phyloP scores from a whole-genome alignment of 2,797 vertebrate genomes.

The Brachyalestes nurse region DNA sequence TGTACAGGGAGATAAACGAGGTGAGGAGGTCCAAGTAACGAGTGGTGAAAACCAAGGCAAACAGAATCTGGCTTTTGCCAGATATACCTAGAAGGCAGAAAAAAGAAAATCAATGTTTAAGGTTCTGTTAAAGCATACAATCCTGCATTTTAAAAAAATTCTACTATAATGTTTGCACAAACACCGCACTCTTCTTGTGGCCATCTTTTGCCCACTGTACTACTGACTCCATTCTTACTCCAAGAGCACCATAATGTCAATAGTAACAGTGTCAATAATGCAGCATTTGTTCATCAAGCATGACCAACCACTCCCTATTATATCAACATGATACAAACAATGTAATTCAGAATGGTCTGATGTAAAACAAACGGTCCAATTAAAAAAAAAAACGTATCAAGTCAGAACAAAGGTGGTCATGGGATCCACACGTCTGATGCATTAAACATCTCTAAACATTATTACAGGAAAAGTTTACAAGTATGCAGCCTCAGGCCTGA shows the following conservation, averaged over 20 bases:
- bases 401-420: no score
- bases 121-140: neutral
- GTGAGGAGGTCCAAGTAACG: constrained; percentile 98
- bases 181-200: neutral
- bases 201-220: neutral
- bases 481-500: no score
- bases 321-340: no score
- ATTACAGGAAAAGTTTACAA: no score
- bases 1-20: constrained; percentile 97
- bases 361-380: no score
- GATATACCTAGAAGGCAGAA: constrained; percentile 89
- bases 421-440: no score
- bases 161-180: neutral
- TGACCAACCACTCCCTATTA: neutral
- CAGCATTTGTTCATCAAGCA: neutral
- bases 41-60: constrained; percentile 96
- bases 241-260: neutral
- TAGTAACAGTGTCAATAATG: neutral
- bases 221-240: neutral
- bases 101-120: neutral
- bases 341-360: no score
- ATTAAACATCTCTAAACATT: no score
- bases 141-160: neutral
- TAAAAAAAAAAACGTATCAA: no score
- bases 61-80: constrained; percentile 97